phyloP scores from a whole-genome alignment of 2,113 vertebrate genomes.

The Hirundichthys speculiger region DNA sequence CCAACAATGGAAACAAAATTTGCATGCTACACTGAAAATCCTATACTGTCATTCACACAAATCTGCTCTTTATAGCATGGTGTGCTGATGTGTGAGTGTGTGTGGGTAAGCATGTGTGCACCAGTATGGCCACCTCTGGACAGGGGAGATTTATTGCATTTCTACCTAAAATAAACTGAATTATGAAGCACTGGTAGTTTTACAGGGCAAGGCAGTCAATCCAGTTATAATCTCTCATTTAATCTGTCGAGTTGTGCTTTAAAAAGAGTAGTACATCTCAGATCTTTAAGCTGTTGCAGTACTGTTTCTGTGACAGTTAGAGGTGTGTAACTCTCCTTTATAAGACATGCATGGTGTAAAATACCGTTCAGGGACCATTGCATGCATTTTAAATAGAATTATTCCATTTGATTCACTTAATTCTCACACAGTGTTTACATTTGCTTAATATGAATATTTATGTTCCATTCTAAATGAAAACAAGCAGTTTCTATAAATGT shows the following conservation, averaged over 20 bases:
- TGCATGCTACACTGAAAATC: background rate
- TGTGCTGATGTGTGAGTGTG: background rate
- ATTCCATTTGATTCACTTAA: too few species aligned
- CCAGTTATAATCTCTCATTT: background rate
- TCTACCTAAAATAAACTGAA: background rate
- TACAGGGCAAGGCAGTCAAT: background rate
- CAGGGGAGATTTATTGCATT: background rate
- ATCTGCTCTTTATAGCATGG: slow-evolving; percentile 2
- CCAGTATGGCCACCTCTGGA: background rate
- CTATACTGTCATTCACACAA: slow-evolving; percentile 4
- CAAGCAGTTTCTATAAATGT: too few species aligned
- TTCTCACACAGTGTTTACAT: too few species aligned
- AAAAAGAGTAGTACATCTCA: background rate
- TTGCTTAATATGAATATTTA: too few species aligned
- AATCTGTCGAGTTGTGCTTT: background rate
- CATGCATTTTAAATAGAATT: too few species aligned
- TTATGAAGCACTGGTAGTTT: background rate
- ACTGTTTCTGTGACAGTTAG: background rate
- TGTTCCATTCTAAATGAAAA: too few species aligned
- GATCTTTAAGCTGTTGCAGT: background rate
- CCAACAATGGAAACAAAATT: slow-evolving; percentile 5
- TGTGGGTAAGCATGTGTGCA: background rate
- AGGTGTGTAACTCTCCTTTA: background rate
- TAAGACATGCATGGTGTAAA: too few species aligned
- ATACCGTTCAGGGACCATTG: too few species aligned